A percentile compares a stretch with the other conserved stretches of the same genome.
These are phyloP conservation scores for Drosophila mulleri DNA, from an alignment of 2,888 invertebrate genomes.

Conservation along the genomic window DNA sequence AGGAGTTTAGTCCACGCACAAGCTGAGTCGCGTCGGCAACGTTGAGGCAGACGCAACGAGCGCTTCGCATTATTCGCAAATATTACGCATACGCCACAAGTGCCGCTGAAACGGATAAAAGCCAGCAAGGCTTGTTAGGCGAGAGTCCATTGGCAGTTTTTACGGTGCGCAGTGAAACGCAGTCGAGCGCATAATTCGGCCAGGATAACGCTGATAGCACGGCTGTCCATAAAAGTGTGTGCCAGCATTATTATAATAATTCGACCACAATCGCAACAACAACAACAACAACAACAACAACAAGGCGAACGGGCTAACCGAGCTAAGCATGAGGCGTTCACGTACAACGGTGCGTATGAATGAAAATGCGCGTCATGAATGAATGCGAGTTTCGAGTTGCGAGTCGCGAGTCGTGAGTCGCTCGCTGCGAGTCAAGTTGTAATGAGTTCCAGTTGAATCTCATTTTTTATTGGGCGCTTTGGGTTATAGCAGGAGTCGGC, in stretches of 20 bases:
- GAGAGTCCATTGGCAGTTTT: conserved; percentile 43
- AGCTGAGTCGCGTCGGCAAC: conserved; percentile 76
- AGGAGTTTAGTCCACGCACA: conserved; percentile 40
- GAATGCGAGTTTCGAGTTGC: conserved; percentile 45
- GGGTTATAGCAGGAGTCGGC: neutral
- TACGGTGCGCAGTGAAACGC: conserved; percentile 28
- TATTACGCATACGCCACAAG: conserved; percentile 62
- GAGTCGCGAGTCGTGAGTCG: conserved; percentile 7
- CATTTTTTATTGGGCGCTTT: no score
- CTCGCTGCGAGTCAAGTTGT: conserved; percentile 28
- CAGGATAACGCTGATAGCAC: conserved; percentile 19
- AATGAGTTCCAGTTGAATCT: conserved; percentile 10
- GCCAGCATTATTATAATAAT: conserved; percentile 55
- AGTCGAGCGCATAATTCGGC: conserved; percentile 4
- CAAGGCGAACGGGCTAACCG: conserved; percentile 14
- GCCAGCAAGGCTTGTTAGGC: conserved; percentile 57
- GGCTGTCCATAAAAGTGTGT: conserved; percentile 71
- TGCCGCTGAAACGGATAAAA: conserved; percentile 41
- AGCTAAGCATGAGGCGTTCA: conserved; percentile 54
- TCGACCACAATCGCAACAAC: conserved; percentile 7
- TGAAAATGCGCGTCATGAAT: conserved; percentile 69
- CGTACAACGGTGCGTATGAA: conserved; percentile 73
- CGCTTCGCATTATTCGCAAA: conserved; percentile 6
- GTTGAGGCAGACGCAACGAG: conserved; percentile 60
- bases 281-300: neutral